Base-by-base conservation (phyloP, 2,113 vertebrate species). In the Balaeniceps rex region DNA sequence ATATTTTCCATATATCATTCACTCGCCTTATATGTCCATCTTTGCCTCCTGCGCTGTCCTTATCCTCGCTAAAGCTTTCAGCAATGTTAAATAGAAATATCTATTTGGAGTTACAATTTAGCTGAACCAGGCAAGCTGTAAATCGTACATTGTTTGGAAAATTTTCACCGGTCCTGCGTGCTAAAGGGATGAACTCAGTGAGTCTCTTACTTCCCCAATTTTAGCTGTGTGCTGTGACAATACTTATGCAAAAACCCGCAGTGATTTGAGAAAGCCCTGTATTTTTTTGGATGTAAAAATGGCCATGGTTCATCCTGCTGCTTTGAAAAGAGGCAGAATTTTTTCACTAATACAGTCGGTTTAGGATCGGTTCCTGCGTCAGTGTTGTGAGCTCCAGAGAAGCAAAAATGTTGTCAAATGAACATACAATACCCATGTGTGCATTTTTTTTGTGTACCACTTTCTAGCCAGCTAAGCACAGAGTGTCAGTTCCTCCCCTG, bases 21-120 rank as follows among this genome's bases (percentile, higher is more conserved):
- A 83, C 70, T 94, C n/a, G 54, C 95, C 95, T 94, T 95, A 87
- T 96, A 87, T 94, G 95, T 97, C 93, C 95, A 90, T 96, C 94
- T 84, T 87, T 94, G 91, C 83, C 91, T 94, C 66, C 91, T 89
- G 77, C 86, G 25, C 57, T 64, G 77, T 46, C 66, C 91, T 84
- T 51, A 33, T 42, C 88, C 83, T 89, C 36, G 11, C 61, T 58
- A 68, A 69, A 66, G 66, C 87, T 77, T 96, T 93, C 87, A 79
- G 77, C 82, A 85, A 1, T 66, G 70, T 58, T 87, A 95, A 92
- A 65, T 10, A 76, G 72, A 87, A 94, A 42, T 69, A 58, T 65
- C 18, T 84, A 64, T 87, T 87, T 69, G 86, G 93, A 91, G 23
- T 83, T 90, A 26, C 1, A 69, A 69, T 51, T 68, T 11, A 82